These are phyloP conservation scores for Thera obeliscata DNA, from an alignment of 2,888 invertebrate species.

Conservation along the genomic window DNA sequence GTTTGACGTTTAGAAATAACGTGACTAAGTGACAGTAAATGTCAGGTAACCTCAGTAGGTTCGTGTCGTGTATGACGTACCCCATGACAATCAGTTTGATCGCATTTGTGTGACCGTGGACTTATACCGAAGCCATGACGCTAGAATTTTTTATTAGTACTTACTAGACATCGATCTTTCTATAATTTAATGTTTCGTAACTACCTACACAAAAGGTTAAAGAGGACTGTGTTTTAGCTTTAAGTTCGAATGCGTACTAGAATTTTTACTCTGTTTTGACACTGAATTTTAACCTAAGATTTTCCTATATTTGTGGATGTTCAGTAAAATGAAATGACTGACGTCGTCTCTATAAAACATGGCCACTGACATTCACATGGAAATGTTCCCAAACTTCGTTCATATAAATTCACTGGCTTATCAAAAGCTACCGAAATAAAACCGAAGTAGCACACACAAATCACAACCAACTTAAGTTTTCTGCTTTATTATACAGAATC, in stretches of 20 bases:
- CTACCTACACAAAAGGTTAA: no score
- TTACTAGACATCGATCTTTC: not conserved
- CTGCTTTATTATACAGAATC: constrained; percentile 6
- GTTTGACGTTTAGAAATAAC: no score
- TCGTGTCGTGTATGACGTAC: not conserved
- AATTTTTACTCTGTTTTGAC: no score
- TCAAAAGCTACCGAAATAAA: constrained; percentile 18
- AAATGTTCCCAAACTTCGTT: constrained; percentile 11
- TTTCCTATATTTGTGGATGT: not conserved
- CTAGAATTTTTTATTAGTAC: not conserved
- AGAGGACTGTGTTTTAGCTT: no score
- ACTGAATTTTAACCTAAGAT: no score
- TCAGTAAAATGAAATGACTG: not conserved
- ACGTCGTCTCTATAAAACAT: constrained; percentile 9
- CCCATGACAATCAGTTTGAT: not conserved
- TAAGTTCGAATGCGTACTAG: no score
- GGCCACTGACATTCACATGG: constrained; percentile 16
- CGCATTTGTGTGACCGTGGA: not conserved
- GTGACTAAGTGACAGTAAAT: not conserved
- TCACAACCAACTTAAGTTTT: constrained; percentile 11
- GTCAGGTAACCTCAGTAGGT: not conserved
- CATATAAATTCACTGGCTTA: constrained; percentile 5
- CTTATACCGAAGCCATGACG: not conserved
- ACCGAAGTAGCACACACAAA: constrained; percentile 5
- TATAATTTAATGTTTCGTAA: no score